Evolutionary conservation across 2,888 invertebrate genomes (phyloP), one percentile per base, ranked within the genome.

Genomic region (Orthonychiurus folsomi): DNA sequence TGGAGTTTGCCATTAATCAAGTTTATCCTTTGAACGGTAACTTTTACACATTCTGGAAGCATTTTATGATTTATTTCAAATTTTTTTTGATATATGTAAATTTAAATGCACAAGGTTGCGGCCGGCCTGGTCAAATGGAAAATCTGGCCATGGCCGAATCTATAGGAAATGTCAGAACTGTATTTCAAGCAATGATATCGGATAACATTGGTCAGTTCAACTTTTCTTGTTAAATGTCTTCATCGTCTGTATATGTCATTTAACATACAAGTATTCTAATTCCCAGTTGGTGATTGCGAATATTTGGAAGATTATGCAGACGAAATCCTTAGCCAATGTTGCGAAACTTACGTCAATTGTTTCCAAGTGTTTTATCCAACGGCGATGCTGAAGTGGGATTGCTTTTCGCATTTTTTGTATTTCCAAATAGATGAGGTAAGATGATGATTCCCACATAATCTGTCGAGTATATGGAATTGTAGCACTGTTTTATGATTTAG

Each of bases 311-410:
- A 52, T 21, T 52, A 52, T 26, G 73, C 74, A 26, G 73, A 73
- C 56, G 83, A 86, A 37, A 88, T 95, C 68, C 78, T 94, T 61
- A 87, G 88, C 60, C 94, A 96, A 77, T 92, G 93, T 63, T 92
- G 94, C 72, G 84, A 85, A 61, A 93, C 94, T 1, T 91, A 93
- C 75, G 88, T 91, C 1, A 83, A 88, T 2, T 93, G 95, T 75
- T 96, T 93, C 75, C 93, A 95, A 77, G 93, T 93, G 0, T 96
- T 97, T 79, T 95, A 93, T 78, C 95, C 96, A 0, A 94, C 93
- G 0, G 89, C 91, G 0, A 86, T 86, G 60, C 80, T 95, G 59
- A 95, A 95, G 76, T 95, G 95, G 94, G 87, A 87, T 69, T 89
- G 90, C 74, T 79, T 96, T 9, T 76, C 73, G 1, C 70, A 72